Evolutionary conservation across 1,140 invertebrate genomes (phyloP), one percentile per base, ranked within the genome.

Genomic region (Cepaea nemoralis): DNA sequence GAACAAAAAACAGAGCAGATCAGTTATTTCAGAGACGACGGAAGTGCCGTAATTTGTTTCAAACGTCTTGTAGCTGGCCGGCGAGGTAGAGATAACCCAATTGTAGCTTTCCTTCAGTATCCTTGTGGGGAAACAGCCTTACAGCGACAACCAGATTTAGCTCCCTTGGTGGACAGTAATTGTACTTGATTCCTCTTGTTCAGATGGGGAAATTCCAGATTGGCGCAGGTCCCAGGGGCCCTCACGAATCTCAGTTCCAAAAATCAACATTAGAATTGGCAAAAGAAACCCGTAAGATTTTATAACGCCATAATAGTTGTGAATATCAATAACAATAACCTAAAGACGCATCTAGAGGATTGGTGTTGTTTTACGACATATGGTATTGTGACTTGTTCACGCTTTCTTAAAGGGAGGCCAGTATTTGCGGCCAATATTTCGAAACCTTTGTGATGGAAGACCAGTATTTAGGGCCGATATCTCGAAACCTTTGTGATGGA

Each of bases 41-140:
- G 45, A 76, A 50, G 70, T 73, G 39, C 74, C 50, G 45, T 76
- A 48, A 76, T 76, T 76, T 76, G 74, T 76, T 76, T 76, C 74
- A 48, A 55, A 76, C 74, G 74, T 31, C 74, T 45, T 27, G 55
- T 76, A 76, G 55, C 50, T 42, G 45, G 16, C n/a, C 1, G n/a
- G 14, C 42, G 74, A 76, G 27, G 74, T 55, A 45, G 31, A 48
- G 70, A 76, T 76, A 76, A 76, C 45, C 6, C 42, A 76, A 76
- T 76, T 76, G 42, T 55, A 3, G 39, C 74, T 59, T 76, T 76
- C 45, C 10, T 48, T 76, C 74, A 48, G 74, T 76, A 42, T 10
- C 74, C 16, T 0, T 31, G 45, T 42, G 50, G 24, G 48, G 50
- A 39, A 48, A 55, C 19, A n/a, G n/a, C 55, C 74, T 76, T 27